Evolutionary conservation across 2,888 invertebrate species (phyloP).

Genomic region (Parnassius orleans): DNA sequence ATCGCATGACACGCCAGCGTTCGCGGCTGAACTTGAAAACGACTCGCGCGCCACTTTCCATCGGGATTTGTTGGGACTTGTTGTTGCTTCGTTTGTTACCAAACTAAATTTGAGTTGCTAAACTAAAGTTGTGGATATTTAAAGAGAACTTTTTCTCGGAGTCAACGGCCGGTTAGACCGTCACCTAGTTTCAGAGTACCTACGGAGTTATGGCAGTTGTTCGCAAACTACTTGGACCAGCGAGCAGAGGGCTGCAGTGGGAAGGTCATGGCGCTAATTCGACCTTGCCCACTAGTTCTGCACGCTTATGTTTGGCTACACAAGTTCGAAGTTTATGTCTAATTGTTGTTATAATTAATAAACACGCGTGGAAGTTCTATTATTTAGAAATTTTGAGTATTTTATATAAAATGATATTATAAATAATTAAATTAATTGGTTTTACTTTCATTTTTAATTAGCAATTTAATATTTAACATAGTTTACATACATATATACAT

Average conservation of each 20-base stretch:
- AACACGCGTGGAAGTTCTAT: constrained; percentile 27
- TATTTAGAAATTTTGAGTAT: too few relatives aligned
- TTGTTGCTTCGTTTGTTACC: constrained; percentile 77
- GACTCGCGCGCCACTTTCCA: constrained; percentile 78
- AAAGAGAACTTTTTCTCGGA: constrained; percentile 80
- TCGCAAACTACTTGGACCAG: constrained; percentile 76
- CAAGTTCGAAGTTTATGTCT: constrained; percentile 40
- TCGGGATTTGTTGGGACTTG: constrained; percentile 74
- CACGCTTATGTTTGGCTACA: constrained; percentile 35
- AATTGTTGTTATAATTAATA: constrained; percentile 41
- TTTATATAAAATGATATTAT: constrained; percentile 1
- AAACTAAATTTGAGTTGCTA: constrained; percentile 80
- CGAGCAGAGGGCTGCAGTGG: constrained; percentile 69
- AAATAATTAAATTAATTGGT: too few relatives aligned
- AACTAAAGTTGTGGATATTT: constrained; percentile 80
- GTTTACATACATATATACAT: too few relatives aligned
- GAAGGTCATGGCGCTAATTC: constrained; percentile 77
- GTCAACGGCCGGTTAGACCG: constrained; percentile 78
- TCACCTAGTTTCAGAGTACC: constrained; percentile 80
- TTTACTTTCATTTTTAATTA: too few relatives aligned
- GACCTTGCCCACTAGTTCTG: constrained; percentile 75
- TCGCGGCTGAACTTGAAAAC: constrained; percentile 70
- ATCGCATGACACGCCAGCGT: constrained; percentile 37
- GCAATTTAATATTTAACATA: too few relatives aligned
- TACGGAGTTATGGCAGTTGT: constrained; percentile 81